Percentiles rank a stretch among this genome's conserved stretches.
phyloP scores from a whole-genome alignment of 2,888 invertebrate species.

The Drosophila fulvimacula region DNA sequence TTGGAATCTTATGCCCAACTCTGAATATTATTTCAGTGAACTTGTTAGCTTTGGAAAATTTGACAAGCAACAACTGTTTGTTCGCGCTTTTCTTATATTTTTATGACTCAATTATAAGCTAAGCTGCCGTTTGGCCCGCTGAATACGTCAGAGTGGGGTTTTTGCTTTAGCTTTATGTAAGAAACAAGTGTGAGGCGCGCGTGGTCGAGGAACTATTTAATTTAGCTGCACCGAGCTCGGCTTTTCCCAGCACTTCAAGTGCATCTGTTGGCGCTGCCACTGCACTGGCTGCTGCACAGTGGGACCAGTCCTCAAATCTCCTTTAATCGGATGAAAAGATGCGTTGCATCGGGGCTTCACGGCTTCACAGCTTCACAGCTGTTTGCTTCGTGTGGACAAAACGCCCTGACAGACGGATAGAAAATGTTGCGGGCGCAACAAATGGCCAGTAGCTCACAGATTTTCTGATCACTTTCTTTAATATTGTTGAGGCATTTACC shows the following conservation, averaged over 20 bases:
- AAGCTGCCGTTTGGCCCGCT: neutral
- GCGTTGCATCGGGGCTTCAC: neutral
- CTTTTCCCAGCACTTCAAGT: constrained; percentile 30
- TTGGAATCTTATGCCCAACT: neutral
- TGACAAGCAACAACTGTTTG: constrained; percentile 2
- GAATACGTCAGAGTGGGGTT: neutral
- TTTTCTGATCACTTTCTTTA: constrained; percentile 4
- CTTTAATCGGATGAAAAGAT: constrained; percentile 3
- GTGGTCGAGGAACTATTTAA: neutral
- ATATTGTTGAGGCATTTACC: neutral
- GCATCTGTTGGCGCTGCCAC: constrained; percentile 30
- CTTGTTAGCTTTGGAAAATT: neutral
- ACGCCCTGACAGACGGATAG: neutral
- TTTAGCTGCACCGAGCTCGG: constrained; percentile 11
- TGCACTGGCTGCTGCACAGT: constrained; percentile 15
- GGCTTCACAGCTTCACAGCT: too few species aligned
- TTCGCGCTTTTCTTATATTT: neutral
- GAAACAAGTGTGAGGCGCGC: neutral
- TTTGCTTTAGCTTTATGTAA: neutral
- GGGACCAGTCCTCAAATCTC: neutral
- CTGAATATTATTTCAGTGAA: neutral
- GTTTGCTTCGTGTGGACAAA: too few species aligned
- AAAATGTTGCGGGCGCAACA: constrained; percentile 7
- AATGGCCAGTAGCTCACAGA: neutral
- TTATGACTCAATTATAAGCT: constrained; percentile 11